Percentiles rank a stretch among this genome's conserved stretches.
Conservation (phyloP, 2,113 vertebrate species). For the Arothron firmamentum region DNA sequence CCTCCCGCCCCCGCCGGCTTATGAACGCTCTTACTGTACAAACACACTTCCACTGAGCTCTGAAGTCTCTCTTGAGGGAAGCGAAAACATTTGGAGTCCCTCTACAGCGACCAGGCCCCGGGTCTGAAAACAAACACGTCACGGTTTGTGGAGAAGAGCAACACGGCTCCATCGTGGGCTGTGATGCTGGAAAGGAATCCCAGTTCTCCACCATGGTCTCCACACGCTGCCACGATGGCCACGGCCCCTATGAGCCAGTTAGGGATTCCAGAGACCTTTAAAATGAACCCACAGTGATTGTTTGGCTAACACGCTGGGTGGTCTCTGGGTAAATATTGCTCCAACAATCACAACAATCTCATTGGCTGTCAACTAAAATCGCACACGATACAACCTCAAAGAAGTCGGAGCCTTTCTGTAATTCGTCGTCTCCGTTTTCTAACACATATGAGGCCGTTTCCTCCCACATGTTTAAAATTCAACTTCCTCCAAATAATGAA, state of each 20-base stretch:
- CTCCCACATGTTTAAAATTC: conserved; percentile 18
- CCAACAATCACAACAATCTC: conserved; percentile 42
- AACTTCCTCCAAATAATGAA: conserved; percentile 49
- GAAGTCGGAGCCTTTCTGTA: conserved; percentile 18
- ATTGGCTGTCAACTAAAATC: conserved; percentile 34
- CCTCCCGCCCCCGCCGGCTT: neutral
- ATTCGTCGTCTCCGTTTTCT: conserved; percentile 23
- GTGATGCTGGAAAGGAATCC: neutral
- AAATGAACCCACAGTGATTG: conserved; percentile 45
- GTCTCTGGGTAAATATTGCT: conserved; percentile 60
- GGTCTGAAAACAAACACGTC: conserved; percentile 62
- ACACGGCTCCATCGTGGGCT: conserved; percentile 11
- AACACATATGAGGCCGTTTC: conserved; percentile 15
- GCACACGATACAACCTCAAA: conserved; percentile 30
- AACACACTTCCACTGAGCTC: conserved; percentile 23
- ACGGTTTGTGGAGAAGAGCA: conserved; percentile 33
- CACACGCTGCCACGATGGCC: conserved; percentile 7
- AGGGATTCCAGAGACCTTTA: conserved; percentile 36
- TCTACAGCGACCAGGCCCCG: conserved; percentile 35
- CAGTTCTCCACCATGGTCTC: neutral
- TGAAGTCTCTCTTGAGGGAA: conserved; percentile 34
- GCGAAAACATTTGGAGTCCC: conserved; percentile 42
- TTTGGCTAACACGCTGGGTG: conserved; percentile 49
- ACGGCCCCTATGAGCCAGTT: conserved; percentile 17
- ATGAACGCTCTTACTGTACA: conserved; percentile 8